phyloP scores from a whole-genome alignment of 2,797 vertebrate genomes.

The Micropoecilia bifurca region DNA sequence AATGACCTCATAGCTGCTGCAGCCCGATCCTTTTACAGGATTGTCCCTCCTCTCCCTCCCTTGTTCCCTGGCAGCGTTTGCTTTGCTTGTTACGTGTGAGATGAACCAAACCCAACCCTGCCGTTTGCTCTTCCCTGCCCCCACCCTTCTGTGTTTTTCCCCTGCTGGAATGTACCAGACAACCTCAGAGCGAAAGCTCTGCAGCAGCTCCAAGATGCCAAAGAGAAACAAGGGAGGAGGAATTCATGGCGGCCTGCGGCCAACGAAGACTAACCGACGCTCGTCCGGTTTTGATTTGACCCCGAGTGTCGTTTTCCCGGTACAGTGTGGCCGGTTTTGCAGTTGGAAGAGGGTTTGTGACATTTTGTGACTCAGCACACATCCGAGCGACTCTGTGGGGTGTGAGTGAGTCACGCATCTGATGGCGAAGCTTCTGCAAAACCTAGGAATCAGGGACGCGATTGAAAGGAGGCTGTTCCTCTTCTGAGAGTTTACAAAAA shows the following conservation, averaged over 20 bases:
- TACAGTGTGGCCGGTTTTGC: conserved; percentile 55
- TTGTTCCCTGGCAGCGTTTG: conserved; percentile 24
- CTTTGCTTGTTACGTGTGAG: conserved; percentile 52
- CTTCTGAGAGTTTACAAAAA: neutral
- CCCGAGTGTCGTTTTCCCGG: conserved; percentile 51
- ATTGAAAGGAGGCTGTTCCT: neutral
- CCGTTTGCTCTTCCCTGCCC: conserved; percentile 36
- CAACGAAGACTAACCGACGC: conserved; percentile 35
- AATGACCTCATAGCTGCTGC: conserved; percentile 57
- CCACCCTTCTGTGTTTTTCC: conserved; percentile 53
- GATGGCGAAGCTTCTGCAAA: conserved; percentile 12
- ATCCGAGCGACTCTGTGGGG: conserved; percentile 59
- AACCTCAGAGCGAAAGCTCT: conserved; percentile 32
- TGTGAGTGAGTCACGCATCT: conserved; percentile 26
- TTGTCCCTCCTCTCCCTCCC: conserved; percentile 55
- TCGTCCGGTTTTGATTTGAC: conserved; percentile 30
- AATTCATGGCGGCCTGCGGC: conserved; percentile 20
- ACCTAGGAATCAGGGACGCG: conserved; percentile 18
- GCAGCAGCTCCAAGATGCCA: conserved; percentile 35
- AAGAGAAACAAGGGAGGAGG: conserved; percentile 44
- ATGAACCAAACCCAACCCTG: conserved; percentile 18
- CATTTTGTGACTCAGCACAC: conserved; percentile 72
- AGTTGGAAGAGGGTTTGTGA: conserved; percentile 32
- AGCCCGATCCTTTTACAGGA: conserved; percentile 67
- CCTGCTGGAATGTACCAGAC: conserved; percentile 66